Evolutionary conservation across 2,113 vertebrate genomes (phyloP).

Genomic region (Scytalopus superciliaris): DNA sequence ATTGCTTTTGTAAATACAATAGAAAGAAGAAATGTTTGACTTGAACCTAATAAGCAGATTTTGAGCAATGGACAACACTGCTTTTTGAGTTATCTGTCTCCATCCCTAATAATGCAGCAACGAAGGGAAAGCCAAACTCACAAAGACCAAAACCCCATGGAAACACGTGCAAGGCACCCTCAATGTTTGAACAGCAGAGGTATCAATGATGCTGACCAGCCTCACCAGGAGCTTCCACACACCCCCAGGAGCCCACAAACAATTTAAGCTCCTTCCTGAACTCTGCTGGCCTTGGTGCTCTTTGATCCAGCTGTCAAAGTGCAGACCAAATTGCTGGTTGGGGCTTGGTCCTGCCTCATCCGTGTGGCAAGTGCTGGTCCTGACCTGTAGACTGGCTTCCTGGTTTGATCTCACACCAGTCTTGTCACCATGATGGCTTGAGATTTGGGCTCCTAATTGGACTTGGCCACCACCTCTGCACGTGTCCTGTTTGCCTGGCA

Average conservation of each 20-base stretch:
- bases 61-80: constrained; percentile 8
- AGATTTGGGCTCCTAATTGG: background rate
- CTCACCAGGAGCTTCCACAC: background rate
- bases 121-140: background rate
- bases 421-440: background rate
- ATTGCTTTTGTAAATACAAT: constrained; percentile 47
- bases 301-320: background rate
- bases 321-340: background rate
- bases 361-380: background rate
- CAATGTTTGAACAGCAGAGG: background rate
- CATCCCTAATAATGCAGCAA: background rate
- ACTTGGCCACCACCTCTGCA: background rate
- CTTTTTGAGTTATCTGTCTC: constrained; percentile 11
- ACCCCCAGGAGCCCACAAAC: background rate
- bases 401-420: background rate
- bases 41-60: constrained; percentile 53
- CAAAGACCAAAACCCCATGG: background rate
- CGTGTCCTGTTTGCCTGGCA: background rate
- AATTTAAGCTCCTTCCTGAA: background rate
- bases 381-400: background rate
- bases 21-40: constrained; percentile 43
- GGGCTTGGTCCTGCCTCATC: background rate
- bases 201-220: background rate
- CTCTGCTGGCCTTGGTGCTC: background rate
- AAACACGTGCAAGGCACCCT: background rate